These are phyloP conservation scores for Blera fallax DNA, from an alignment of 2,888 invertebrate species.

Conservation along the genomic window DNA sequence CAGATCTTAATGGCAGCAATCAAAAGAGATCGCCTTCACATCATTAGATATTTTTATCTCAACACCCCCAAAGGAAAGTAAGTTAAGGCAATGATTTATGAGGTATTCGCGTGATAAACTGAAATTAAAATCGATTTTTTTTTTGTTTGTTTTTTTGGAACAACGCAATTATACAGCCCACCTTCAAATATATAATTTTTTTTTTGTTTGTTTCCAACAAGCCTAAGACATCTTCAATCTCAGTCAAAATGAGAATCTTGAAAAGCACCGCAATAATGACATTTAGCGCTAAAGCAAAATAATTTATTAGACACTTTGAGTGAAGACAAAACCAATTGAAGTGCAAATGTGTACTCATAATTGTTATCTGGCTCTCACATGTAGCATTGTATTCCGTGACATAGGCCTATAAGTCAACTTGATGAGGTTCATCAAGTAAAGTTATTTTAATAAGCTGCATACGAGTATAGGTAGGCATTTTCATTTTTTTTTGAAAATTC, in stretches of 20 bases:
- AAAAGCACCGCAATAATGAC: conserved; percentile 47
- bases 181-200: conserved; percentile 4
- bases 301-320: conserved; percentile 46
- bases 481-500: conserved; percentile 1
- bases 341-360: conserved; percentile 53
- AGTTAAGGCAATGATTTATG: conserved; percentile 22
- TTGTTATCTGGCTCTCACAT: conserved; percentile 12
- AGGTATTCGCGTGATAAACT: conserved; percentile 22
- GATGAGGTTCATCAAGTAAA: conserved; percentile 41
- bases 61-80: conserved; percentile 30
- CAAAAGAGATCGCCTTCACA: conserved; percentile 1
- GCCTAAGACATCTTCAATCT: not conserved
- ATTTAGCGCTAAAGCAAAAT: conserved; percentile 34
- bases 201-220: not conserved
- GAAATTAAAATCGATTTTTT: conserved; percentile 42
- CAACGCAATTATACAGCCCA: conserved; percentile 16
- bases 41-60: not conserved
- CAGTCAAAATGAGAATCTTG: not conserved
- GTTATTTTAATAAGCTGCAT: conserved; percentile 1
- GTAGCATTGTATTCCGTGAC: conserved; percentile 22
- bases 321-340: conserved; percentile 41
- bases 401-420: conserved; percentile 41
- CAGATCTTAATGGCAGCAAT: not conserved
- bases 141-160: conserved; percentile 9
- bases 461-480: not conserved